phyloP scores from a whole-genome alignment of 30 jellyfish, hydroid and myxozoan species.

The Cassiopea xamachana region DNA sequence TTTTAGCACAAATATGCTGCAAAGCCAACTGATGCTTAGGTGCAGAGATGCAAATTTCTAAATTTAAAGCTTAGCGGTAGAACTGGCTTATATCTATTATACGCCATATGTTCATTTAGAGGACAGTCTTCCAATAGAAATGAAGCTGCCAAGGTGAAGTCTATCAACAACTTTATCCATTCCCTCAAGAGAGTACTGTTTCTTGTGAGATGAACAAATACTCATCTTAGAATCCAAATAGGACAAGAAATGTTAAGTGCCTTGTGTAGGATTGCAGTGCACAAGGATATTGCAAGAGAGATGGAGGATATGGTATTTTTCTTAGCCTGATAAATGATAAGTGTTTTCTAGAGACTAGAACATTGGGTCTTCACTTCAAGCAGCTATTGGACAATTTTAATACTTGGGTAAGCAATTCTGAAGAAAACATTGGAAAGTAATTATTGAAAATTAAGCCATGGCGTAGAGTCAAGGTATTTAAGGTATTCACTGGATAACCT shows the following conservation, averaged over 20 bases:
- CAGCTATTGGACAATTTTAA: no score
- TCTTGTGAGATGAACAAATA: constrained; percentile 31
- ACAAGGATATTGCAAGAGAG: constrained; percentile 22
- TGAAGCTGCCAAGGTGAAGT: constrained; percentile 24
- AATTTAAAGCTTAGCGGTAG: neutral
- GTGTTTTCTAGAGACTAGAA: constrained; percentile 12
- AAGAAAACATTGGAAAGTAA: no score
- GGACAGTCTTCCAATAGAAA: neutral
- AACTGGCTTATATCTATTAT: neutral
- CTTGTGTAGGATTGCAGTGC: constrained; percentile 48
- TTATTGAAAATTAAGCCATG: no score
- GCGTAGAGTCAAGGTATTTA: no score
- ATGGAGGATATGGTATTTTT: neutral
- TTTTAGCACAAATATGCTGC: neutral
- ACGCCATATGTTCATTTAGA: neutral
- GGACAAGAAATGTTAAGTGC: constrained; percentile 46
- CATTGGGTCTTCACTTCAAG: neutral
- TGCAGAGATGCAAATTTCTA: constrained; percentile 17
- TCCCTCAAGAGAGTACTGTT: constrained; percentile 34
- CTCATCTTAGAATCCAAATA: constrained; percentile 38
- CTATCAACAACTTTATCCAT: constrained; percentile 13
- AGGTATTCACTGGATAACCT: no score
- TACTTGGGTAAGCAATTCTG: no score
- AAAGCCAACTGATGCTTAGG: constrained; percentile 29
- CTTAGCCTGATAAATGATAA: constrained; percentile 1